phyloP scores from a whole-genome alignment of 2,797 vertebrate species.

The Vespertilio murinus region DNA sequence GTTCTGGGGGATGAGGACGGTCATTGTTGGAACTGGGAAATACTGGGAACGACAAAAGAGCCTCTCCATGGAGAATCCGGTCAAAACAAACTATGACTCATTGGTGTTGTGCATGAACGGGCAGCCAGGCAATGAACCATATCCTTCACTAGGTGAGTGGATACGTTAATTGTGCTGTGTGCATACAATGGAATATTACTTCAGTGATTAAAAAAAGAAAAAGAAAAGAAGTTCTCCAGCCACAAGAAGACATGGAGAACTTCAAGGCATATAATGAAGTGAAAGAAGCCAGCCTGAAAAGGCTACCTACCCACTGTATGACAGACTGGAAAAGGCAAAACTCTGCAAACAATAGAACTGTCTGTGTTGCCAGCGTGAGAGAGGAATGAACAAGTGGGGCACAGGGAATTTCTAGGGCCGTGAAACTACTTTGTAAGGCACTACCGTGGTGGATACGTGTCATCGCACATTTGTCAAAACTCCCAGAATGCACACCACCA shows the following conservation, averaged over 20 bases:
- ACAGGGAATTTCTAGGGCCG: not conserved
- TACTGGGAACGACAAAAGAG: not conserved
- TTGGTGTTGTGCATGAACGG: not conserved
- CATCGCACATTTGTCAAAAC: not conserved
- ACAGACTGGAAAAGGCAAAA: not conserved
- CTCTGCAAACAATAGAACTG: not conserved
- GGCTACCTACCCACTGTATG: not conserved
- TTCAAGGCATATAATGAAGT: not conserved
- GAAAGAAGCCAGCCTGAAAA: constrained; percentile 17
- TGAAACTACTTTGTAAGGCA: not conserved
- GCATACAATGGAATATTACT: not conserved
- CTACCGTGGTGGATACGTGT: not conserved
- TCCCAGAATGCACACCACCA: not conserved
- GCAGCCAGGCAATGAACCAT: not conserved
- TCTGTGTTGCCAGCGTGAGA: not conserved
- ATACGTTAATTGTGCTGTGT: not conserved
- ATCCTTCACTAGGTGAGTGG: not conserved
- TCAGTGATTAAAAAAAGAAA: not conserved
- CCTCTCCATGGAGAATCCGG: not conserved
- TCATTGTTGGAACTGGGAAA: not conserved
- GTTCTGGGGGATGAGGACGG: not conserved
- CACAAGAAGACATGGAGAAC: not conserved
- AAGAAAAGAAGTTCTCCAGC: not conserved
- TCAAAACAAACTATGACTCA: not conserved
- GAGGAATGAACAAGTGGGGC: not conserved